phyloP scores from a whole-genome alignment of 2,888 invertebrate species.

The Balanococcus diminutus region DNA sequence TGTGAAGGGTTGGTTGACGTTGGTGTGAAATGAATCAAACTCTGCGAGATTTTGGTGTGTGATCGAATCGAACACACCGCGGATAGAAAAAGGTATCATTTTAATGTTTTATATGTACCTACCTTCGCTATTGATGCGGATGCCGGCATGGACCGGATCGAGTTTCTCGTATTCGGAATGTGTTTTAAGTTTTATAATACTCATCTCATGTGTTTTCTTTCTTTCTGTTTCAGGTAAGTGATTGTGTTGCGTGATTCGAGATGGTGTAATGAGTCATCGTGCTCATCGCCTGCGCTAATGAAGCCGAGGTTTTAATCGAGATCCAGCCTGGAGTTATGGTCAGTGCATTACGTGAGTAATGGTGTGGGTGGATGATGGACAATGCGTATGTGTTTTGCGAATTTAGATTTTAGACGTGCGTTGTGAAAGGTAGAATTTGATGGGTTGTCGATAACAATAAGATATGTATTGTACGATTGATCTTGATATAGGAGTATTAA shows the following conservation, averaged over 20 bases:
- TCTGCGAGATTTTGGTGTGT: background rate
- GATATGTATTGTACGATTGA: too few relatives aligned
- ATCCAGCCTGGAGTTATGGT: background rate
- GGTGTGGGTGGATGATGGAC: background rate
- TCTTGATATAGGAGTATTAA: too few relatives aligned
- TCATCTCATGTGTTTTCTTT: background rate
- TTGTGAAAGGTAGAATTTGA: background rate
- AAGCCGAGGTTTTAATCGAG: background rate
- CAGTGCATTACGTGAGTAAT: background rate
- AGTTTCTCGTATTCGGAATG: background rate
- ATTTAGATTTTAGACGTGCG: background rate
- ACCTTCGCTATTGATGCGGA: background rate
- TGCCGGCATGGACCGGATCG: background rate
- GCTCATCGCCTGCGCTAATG: background rate
- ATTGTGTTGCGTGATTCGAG: background rate
- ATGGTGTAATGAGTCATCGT: background rate
- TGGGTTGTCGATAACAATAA: background rate
- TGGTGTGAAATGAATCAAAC: conserved; percentile 36
- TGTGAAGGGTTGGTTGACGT: background rate
- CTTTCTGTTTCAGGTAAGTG: conserved; percentile 38
- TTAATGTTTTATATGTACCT: background rate
- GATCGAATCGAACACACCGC: conserved; percentile 17
- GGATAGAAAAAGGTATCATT: conserved; percentile 13
- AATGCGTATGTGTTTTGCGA: background rate
- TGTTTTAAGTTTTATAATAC: background rate